A percentile compares a stretch with the other conserved stretches of the same genome.
Conservation (phyloP, 2,113 vertebrate genomes). For the Otis tarda region DNA sequence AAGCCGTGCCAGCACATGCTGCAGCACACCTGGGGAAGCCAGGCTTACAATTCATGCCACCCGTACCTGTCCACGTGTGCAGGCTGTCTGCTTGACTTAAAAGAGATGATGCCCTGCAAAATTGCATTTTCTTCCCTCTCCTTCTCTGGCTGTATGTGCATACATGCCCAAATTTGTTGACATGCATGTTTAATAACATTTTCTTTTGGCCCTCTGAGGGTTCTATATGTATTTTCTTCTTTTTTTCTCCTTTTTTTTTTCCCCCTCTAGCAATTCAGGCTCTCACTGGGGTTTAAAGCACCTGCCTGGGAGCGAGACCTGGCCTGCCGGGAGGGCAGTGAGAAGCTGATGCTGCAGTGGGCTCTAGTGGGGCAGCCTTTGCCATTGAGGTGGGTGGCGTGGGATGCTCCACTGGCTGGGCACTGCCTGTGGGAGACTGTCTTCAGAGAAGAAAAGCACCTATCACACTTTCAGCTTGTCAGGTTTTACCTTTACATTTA, state of each 20-base stretch:
- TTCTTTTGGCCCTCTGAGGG: neutral
- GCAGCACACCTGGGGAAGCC: neutral
- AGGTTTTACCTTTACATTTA: neutral
- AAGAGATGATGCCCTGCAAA: neutral
- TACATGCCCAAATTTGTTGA: too few species aligned
- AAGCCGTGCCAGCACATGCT: neutral
- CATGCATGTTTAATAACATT: neutral
- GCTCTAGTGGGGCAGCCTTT: neutral
- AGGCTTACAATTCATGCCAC: neutral
- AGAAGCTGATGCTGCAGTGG: neutral
- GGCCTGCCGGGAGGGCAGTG: accelerated
- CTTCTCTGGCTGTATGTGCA: too few species aligned
- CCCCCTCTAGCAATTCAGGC: too few species aligned
- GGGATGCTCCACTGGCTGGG: accelerated
- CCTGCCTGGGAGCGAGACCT: neutral
- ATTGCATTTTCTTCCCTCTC: neutral
- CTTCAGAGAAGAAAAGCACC: neutral
- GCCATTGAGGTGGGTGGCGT: accelerated
- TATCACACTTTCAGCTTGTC: neutral
- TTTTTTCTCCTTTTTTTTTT: too few species aligned
- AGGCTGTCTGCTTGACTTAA: neutral
- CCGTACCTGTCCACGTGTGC: neutral
- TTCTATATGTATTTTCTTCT: neutral
- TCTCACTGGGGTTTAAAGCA: neutral
- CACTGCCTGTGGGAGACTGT: neutral